These are phyloP conservation scores for Sorex maritimensis DNA, from an alignment of 2,797 vertebrate genomes.

Conservation along the genomic window DNA sequence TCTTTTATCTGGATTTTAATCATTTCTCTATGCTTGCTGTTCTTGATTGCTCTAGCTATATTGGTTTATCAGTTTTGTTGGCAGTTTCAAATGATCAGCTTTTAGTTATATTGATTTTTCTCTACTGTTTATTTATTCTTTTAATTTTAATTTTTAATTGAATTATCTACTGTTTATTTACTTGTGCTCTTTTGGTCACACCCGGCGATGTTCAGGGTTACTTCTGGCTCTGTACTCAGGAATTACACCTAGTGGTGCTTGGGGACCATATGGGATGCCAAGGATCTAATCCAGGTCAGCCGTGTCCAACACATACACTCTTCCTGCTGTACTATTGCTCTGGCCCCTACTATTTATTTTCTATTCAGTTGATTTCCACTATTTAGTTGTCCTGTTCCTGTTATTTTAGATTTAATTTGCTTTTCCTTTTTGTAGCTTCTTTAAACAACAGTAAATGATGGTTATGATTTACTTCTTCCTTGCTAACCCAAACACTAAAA, in stretches of 20 bases:
- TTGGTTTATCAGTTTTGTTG: not conserved
- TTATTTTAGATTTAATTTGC: constrained; percentile 13
- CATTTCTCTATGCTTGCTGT: not conserved
- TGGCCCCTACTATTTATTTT: constrained; percentile 5
- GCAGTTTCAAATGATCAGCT: constrained; percentile 48
- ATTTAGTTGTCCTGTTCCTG: constrained; percentile 23
- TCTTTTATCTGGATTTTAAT: not conserved
- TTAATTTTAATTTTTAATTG: too few relatives aligned
- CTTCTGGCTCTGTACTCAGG: too few relatives aligned
- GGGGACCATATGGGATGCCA: too few relatives aligned
- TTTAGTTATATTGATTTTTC: constrained; percentile 22
- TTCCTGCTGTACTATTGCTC: too few relatives aligned
- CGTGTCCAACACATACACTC: too few relatives aligned
- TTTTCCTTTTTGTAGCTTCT: not conserved
- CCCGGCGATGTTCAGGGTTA: too few relatives aligned
- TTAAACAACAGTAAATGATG: constrained; percentile 14
- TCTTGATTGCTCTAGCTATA: constrained; percentile 3
- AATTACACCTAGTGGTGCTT: too few relatives aligned
- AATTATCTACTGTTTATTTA: not conserved
- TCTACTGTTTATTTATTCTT: not conserved
- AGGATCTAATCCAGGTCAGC: too few relatives aligned
- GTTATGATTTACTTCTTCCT: not conserved
- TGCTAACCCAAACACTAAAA: constrained; percentile 5
- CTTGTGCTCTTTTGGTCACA: too few relatives aligned
- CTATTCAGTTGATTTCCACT: constrained; percentile 22